A percentile compares a stretch with the other conserved stretches of the same genome.
Evolutionary conservation across 2,797 vertebrate species (phyloP).

Genomic region (Paramormyrops hopkinsi): DNA sequence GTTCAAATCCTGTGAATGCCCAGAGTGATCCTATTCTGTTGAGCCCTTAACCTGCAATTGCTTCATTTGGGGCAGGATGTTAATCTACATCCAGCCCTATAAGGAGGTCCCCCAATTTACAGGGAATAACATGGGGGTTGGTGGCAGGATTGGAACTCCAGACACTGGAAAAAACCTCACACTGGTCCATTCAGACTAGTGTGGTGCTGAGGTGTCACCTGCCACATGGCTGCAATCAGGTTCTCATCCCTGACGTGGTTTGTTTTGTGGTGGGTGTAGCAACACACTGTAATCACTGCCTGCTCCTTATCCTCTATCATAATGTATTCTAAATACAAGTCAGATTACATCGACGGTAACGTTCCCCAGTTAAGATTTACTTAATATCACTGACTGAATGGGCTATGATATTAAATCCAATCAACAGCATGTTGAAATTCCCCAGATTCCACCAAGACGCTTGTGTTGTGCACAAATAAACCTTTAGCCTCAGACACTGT

Average conservation of each 20-base stretch:
- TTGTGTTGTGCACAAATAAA: not conserved
- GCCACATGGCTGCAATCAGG: not conserved
- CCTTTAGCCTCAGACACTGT: constrained; percentile 1
- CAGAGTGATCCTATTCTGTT: not conserved
- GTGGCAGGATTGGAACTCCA: not conserved
- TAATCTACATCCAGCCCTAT: not conserved
- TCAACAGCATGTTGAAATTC: not conserved
- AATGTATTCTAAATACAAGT: not conserved
- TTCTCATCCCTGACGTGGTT: not conserved
- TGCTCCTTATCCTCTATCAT: not conserved
- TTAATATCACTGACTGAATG: not conserved
- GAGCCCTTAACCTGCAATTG: not conserved
- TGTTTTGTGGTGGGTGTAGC: not conserved
- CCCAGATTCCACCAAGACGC: not conserved
- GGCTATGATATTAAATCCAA: not conserved
- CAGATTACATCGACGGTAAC: not conserved
- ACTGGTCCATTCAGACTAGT: not conserved
- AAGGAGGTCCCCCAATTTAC: not conserved
- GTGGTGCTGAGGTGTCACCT: not conserved
- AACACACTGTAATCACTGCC: not conserved
- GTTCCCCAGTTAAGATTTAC: not conserved
- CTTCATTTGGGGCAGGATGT: not conserved
- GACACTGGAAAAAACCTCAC: not conserved
- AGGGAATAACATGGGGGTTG: not conserved
- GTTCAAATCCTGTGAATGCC: not conserved